phyloP scores from a whole-genome alignment of 2,888 invertebrate genomes.

The Meiosimyza platycephala region DNA sequence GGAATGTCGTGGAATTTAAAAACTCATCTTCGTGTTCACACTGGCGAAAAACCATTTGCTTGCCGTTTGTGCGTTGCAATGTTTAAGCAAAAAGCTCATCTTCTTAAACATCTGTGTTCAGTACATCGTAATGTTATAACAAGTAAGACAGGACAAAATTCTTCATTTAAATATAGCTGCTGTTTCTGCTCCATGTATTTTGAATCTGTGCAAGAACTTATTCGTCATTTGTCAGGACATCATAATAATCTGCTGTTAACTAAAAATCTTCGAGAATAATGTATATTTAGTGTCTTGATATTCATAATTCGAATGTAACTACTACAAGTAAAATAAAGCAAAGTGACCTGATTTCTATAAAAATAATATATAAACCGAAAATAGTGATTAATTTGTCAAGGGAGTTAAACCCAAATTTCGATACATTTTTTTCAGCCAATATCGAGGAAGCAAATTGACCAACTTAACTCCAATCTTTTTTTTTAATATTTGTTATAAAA shows the following conservation, averaged over 20 bases:
- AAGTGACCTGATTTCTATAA: constrained; percentile 30
- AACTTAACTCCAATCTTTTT: too few species aligned
- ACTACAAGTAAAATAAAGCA: constrained; percentile 20
- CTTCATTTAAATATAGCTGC: constrained; percentile 82
- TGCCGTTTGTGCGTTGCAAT: constrained; percentile 90
- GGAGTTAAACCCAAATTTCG: too few species aligned
- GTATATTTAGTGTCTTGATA: neutral
- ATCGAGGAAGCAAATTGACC: too few species aligned
- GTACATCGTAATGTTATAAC: constrained; percentile 90
- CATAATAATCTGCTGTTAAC: constrained; percentile 88
- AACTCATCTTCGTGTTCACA: constrained; percentile 87
- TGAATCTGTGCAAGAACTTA: constrained; percentile 87
- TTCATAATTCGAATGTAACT: neutral
- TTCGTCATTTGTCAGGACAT: constrained; percentile 87
- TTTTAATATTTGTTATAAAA: too few species aligned
- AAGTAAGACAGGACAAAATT: constrained; percentile 74
- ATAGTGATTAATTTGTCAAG: too few species aligned
- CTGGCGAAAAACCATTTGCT: constrained; percentile 90
- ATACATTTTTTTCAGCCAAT: too few species aligned
- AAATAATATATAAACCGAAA: neutral
- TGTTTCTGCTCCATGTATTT: constrained; percentile 89
- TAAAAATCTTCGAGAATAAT: constrained; percentile 84
- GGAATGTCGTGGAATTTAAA: constrained; percentile 94
- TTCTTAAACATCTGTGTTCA: constrained; percentile 88
- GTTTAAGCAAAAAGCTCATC: constrained; percentile 92